These are phyloP conservation scores for Nylanderia fulva DNA, from an alignment of 1,140 invertebrate genomes.

Conservation along the genomic window DNA sequence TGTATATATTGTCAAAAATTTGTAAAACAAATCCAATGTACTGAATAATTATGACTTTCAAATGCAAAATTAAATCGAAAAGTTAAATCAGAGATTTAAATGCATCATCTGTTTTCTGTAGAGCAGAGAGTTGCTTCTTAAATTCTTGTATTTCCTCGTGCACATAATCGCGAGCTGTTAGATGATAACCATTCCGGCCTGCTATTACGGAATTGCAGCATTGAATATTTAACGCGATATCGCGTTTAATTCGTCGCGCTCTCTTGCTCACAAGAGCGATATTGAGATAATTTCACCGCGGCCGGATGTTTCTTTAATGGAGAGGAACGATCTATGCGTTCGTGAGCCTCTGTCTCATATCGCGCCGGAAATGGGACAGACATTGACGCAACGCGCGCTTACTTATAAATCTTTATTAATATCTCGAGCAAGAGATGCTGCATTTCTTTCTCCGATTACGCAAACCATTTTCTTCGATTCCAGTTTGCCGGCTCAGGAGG, in stretches of 20 bases:
- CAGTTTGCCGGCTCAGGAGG: conserved; percentile 3
- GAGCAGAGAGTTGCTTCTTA: background rate
- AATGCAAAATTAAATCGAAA: background rate
- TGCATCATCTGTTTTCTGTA: background rate
- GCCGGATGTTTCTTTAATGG: conserved; percentile 36
- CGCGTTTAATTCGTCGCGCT: conserved; percentile 39
- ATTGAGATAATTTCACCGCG: conserved; percentile 19
- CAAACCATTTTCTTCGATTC: conserved; percentile 35
- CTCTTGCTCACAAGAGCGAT: conserved; percentile 14
- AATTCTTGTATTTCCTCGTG: conserved; percentile 21
- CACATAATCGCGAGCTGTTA: conserved; percentile 45
- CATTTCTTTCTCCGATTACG: conserved; percentile 39
- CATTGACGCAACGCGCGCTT: too few species aligned
- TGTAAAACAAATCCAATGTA: background rate
- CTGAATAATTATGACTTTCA: conserved; percentile 5
- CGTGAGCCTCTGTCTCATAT: background rate
- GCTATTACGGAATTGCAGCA: conserved; percentile 44
- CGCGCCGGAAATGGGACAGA: background rate
- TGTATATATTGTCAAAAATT: background rate
- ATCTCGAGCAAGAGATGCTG: background rate
- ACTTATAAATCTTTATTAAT: conserved; percentile 67
- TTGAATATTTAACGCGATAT: conserved; percentile 45
- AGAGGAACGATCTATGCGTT: conserved; percentile 44
- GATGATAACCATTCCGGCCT: conserved; percentile 11
- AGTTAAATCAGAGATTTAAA: conserved; percentile 16